Conservation (phyloP, 2,888 invertebrate genomes). For the Lasius platythorax region DNA sequence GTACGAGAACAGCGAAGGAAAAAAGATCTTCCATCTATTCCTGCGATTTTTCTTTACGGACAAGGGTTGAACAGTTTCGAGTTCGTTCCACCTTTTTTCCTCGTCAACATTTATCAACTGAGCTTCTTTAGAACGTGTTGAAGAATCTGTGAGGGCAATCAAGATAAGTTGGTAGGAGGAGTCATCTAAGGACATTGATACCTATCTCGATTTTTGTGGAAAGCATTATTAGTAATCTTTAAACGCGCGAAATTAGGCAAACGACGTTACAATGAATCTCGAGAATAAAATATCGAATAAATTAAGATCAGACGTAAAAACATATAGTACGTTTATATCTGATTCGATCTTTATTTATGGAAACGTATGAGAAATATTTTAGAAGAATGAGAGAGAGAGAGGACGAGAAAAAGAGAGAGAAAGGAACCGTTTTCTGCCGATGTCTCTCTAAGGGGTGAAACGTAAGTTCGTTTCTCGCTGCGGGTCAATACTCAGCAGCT, state of each 20-base stretch:
- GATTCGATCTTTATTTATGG: background rate
- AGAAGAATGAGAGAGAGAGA: background rate
- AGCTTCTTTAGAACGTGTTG: conserved; percentile 61
- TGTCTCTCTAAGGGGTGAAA: background rate
- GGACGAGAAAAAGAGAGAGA: background rate
- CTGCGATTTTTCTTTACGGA: conserved; percentile 42
- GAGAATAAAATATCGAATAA: conserved; percentile 6
- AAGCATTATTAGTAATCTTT: conserved; percentile 55
- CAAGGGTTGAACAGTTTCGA: conserved; percentile 3
- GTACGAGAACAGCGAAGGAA: background rate
- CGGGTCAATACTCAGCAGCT: conserved; percentile 55
- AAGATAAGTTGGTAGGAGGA: conserved; percentile 64
- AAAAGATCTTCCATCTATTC: conserved; percentile 29
- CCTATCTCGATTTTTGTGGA: conserved; percentile 38
- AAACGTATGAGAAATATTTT: background rate
- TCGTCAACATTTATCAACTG: conserved; percentile 47
- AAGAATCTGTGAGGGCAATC: conserved; percentile 67
- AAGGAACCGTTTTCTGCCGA: conserved; percentile 4
- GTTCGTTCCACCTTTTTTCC: conserved; percentile 15
- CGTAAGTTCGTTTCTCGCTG: conserved; percentile 19
- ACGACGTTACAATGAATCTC: conserved; percentile 5
- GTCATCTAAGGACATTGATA: conserved; percentile 46
- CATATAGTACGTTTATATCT: background rate
- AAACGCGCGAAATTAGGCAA: conserved; percentile 27
- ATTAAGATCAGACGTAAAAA: background rate